Percentiles rank a stretch among this genome's conserved stretches.
phyloP scores from a whole-genome alignment of 2,113 vertebrate species.

The Balaenoptera acutorostrata region DNA sequence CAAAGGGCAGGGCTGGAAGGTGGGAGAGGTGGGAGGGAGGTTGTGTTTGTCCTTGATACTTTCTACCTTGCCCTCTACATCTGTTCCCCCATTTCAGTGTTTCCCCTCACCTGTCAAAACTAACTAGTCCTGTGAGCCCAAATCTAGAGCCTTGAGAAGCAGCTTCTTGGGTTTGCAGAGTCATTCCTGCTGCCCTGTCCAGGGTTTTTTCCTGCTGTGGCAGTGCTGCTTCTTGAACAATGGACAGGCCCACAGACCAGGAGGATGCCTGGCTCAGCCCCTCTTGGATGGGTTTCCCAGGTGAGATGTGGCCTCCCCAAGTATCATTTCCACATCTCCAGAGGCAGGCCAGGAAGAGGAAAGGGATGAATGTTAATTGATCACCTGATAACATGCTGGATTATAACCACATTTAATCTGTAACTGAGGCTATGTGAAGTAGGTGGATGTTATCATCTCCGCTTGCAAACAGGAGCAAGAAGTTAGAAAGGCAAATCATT shows the following conservation, averaged over 20 bases:
- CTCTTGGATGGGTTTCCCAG: not conserved
- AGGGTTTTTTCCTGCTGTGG: not conserved
- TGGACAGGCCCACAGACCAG: not conserved
- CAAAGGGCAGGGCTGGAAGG: not conserved
- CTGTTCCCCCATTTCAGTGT: not conserved
- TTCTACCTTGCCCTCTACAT: not conserved
- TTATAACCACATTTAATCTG: not conserved
- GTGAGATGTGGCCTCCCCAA: not conserved
- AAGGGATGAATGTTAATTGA: not conserved
- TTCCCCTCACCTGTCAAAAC: not conserved
- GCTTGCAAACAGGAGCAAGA: not conserved
- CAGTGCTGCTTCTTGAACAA: not conserved
- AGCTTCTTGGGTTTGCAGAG: not conserved
- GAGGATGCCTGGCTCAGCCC: not conserved
- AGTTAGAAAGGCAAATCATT: not conserved
- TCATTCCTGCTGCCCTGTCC: not conserved
- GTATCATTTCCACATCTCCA: not conserved
- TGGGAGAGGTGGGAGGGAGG: not conserved
- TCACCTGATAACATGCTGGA: not conserved
- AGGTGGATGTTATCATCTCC: not conserved
- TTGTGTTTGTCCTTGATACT: not conserved
- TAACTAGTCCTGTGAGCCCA: not conserved
- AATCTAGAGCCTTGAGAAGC: not conserved
- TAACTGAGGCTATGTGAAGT: not conserved
- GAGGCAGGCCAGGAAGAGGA: not conserved